Percentiles rank a stretch among this genome's conserved stretches.
phyloP scores from a whole-genome alignment of 2,888 invertebrate genomes.

The Agrilus cyanescens region DNA sequence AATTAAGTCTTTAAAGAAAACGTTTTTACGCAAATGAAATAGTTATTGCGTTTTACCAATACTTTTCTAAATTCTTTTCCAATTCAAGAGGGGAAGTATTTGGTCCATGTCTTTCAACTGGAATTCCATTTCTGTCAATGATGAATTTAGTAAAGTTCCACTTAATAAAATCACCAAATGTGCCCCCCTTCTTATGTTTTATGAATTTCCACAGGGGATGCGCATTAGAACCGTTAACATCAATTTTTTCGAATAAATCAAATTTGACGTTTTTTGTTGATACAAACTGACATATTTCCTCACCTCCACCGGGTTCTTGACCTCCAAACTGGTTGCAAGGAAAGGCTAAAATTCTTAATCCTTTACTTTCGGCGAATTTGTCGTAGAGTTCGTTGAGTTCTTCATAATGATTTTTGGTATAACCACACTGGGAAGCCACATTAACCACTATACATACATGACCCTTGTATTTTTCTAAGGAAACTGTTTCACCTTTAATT shows the following conservation, averaged over 20 bases:
- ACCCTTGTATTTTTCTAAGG: slow-evolving; percentile 66
- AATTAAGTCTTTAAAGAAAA: no score
- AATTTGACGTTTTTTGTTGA: slow-evolving; percentile 52
- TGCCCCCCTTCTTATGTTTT: slow-evolving; percentile 44
- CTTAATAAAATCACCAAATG: slow-evolving; percentile 55
- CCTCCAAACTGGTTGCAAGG: slow-evolving; percentile 79
- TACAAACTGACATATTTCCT: slow-evolving; percentile 52
- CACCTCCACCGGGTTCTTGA: slow-evolving; percentile 53
- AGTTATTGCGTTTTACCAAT: slow-evolving; percentile 20
- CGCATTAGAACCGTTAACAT: slow-evolving; percentile 55
- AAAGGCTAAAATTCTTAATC: slow-evolving; percentile 68
- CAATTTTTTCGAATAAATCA: slow-evolving; percentile 61
- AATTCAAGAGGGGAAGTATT: slow-evolving; percentile 29
- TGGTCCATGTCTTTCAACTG: slow-evolving; percentile 54
- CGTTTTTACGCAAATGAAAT: no score
- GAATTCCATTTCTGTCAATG: slow-evolving; percentile 58
- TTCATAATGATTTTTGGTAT: slow-evolving; percentile 71
- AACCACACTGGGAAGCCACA: slow-evolving; percentile 79
- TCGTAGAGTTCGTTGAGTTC: slow-evolving; percentile 67
- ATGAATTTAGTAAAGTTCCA: slow-evolving; percentile 89
- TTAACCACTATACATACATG: slow-evolving; percentile 80
- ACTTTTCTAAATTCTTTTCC: slow-evolving; percentile 27
- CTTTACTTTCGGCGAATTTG: slow-evolving; percentile 58
- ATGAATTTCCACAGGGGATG: slow-evolving; percentile 56
- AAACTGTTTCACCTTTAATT: slow-evolving; percentile 71